Evolutionary conservation across 2,888 invertebrate genomes (phyloP).

Genomic region (Platycheirus rosarum): DNA sequence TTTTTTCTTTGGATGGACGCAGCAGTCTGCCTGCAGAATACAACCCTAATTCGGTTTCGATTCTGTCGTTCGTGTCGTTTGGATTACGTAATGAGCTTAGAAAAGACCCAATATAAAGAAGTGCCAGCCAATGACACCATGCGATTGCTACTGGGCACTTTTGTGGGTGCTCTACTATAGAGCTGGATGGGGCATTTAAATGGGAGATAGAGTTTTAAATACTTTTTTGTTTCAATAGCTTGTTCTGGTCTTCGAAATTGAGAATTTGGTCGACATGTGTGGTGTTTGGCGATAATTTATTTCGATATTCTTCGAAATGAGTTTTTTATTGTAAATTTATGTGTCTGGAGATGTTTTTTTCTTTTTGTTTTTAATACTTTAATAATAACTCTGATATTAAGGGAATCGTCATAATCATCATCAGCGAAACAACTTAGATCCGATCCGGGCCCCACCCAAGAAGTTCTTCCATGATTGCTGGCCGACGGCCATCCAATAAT

Average conservation of each 20-base stretch:
- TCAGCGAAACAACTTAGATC: too few relatives aligned
- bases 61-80: slow-evolving; percentile 33
- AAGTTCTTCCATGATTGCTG: too few relatives aligned
- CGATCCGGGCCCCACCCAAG: too few relatives aligned
- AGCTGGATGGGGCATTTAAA: not conserved
- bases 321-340: slow-evolving; percentile 48
- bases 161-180: slow-evolving; percentile 13
- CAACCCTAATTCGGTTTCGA: slow-evolving; percentile 59
- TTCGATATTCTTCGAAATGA: slow-evolving; percentile 64
- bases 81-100: slow-evolving; percentile 70
- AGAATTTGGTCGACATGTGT: slow-evolving; percentile 47
- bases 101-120: not conserved
- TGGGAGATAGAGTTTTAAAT: not conserved
- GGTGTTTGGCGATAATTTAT: slow-evolving; percentile 54
- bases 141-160: slow-evolving; percentile 24
- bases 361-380: not conserved
- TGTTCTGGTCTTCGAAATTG: not conserved
- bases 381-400: too few relatives aligned
- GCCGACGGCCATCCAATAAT: too few relatives aligned
- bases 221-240: not conserved
- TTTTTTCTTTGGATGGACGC: not conserved
- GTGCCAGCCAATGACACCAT: slow-evolving; percentile 1
- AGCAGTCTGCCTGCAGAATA: slow-evolving; percentile 21
- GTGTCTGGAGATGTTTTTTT: slow-evolving; percentile 52
- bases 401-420: too few relatives aligned